These are phyloP conservation scores for Leptonema lineaticorne DNA, from an alignment of 1,140 invertebrate species.

Conservation along the genomic window DNA sequence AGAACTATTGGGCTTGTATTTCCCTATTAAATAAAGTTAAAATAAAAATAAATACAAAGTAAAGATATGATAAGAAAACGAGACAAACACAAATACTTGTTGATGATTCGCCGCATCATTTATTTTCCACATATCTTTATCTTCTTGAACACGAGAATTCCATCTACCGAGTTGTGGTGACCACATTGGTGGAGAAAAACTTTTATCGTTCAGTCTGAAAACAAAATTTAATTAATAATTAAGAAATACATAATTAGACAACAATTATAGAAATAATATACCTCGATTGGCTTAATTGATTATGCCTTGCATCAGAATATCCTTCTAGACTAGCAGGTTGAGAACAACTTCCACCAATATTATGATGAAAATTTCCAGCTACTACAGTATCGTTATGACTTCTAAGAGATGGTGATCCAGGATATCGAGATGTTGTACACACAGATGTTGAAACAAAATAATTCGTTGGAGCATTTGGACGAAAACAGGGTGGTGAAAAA, in stretches of 20 bases:
- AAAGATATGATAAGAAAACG: too few relatives aligned
- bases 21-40: slow-evolving; percentile 50
- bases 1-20: slow-evolving; percentile 66
- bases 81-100: neutral
- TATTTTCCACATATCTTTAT: slow-evolving; percentile 28
- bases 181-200: slow-evolving; percentile 37
- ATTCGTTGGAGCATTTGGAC: slow-evolving; percentile 35
- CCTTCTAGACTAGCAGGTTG: slow-evolving; percentile 53
- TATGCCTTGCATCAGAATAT: slow-evolving; percentile 45
- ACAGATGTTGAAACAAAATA: slow-evolving; percentile 39
- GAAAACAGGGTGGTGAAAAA: slow-evolving; percentile 29
- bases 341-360: slow-evolving; percentile 48
- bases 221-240: slow-evolving; percentile 8
- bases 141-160: slow-evolving; percentile 28
- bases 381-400: slow-evolving; percentile 45
- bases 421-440: slow-evolving; percentile 37
- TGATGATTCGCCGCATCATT: slow-evolving; percentile 33
- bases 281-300: slow-evolving; percentile 50
- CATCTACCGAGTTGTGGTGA: slow-evolving; percentile 37
- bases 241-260: too few relatives aligned
- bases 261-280: slow-evolving; percentile 36
- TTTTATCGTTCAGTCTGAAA: slow-evolving; percentile 29
- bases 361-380: slow-evolving; percentile 44
- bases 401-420: slow-evolving; percentile 30
- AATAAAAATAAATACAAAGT: neutral